Conservation (phyloP, 53 echinoderm and acorn worm genomes). For the Astropecten irregularis region DNA sequence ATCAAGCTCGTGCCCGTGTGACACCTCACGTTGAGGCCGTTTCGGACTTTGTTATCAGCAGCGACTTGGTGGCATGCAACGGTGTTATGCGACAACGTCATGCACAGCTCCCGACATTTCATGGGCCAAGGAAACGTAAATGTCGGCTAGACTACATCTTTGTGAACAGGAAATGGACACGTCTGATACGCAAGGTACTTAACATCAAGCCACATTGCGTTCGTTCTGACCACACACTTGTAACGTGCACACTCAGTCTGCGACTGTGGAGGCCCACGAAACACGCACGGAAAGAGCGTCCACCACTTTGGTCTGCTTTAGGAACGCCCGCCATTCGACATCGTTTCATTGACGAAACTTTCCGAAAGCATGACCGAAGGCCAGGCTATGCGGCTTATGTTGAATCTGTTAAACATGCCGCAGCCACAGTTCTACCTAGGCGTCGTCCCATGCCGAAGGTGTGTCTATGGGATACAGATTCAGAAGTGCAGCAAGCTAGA, state of each 20-base stretch:
- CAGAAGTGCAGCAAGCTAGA: constrained; percentile 46
- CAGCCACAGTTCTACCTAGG: constrained; percentile 35
- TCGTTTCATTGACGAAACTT: constrained; percentile 3
- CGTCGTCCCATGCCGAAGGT: constrained; percentile 13
- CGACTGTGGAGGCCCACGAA: constrained; percentile 7
- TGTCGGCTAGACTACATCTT: constrained; percentile 52
- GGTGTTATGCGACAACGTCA: background rate
- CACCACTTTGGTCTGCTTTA: constrained; percentile 5
- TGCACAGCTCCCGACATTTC: no score
- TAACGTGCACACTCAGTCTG: background rate
- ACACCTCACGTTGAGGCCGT: constrained; percentile 12
- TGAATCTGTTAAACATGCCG: constrained; percentile 37
- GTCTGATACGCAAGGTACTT: constrained; percentile 50
- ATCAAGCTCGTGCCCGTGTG: background rate
- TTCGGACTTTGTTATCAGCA: background rate
- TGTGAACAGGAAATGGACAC: constrained; percentile 45
- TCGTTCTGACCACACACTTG: background rate
- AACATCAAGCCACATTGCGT: constrained; percentile 41
- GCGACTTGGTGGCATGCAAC: background rate
- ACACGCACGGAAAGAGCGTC: constrained; percentile 25
- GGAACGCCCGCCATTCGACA: constrained; percentile 7
- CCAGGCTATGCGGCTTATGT: constrained; percentile 5
- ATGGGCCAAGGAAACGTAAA: constrained; percentile 22
- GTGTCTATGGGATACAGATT: constrained; percentile 21
- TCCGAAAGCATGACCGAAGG: constrained; percentile 9